A percentile compares a stretch with the other conserved stretches of the same genome.
phyloP scores from a whole-genome alignment of 2,113 vertebrate species.

The Ceyx cyanopectus region DNA sequence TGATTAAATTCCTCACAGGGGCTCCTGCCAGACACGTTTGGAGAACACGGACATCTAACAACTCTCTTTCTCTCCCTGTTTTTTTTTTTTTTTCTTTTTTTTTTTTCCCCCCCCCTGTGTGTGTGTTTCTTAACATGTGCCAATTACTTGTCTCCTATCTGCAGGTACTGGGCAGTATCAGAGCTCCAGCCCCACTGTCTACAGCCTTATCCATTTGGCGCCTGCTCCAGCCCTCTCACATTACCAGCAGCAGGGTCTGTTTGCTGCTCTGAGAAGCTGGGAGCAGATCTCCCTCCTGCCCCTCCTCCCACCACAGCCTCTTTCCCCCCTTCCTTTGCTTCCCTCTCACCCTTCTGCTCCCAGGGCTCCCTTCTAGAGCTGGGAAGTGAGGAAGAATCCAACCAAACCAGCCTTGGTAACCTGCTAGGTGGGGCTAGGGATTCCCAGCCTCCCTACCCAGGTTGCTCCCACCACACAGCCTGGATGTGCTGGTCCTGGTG shows the following conservation, averaged over 20 bases:
- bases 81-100: no score
- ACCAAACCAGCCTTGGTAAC: background rate
- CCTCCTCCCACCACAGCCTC: background rate
- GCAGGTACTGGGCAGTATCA: conserved; percentile 86
- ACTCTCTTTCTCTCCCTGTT: conserved; percentile 22
- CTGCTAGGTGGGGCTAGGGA: background rate
- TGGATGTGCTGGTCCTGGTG: background rate
- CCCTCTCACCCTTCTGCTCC: conserved; percentile 30
- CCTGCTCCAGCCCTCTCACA: conserved; percentile 80
- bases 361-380: conserved; percentile 20
- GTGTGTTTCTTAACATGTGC: conserved; percentile 78
- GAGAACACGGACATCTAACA: conserved; percentile 81
- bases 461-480: background rate
- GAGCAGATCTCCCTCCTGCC: conserved; percentile 59
- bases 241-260: conserved; percentile 77
- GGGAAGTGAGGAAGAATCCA: background rate
- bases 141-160: conserved; percentile 84
- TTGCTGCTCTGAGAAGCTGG: conserved; percentile 78
- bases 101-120: background rate
- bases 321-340: background rate
- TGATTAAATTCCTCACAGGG: conserved; percentile 86
- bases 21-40: conserved; percentile 82
- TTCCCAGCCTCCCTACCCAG: background rate
- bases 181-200: conserved; percentile 79
- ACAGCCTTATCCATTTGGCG: conserved; percentile 85